Evolutionary conservation across 2,113 vertebrate genomes (phyloP).

Genomic region (Scophthalmus maximus): DNA sequence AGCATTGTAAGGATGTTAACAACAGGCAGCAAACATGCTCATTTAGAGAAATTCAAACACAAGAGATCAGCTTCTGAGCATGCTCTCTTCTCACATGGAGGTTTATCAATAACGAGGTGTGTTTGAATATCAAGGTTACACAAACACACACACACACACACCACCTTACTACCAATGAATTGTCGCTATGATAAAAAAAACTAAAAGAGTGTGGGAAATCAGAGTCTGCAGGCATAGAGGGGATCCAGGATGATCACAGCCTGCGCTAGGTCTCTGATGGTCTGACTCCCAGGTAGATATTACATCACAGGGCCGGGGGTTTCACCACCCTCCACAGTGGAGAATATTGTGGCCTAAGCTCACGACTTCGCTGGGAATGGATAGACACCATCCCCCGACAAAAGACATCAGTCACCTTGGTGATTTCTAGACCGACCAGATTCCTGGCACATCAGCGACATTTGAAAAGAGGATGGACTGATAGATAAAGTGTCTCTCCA

Average conservation of each 20-base stretch:
- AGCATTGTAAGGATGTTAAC: neutral
- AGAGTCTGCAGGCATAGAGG: conserved; percentile 5
- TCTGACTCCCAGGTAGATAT: conserved; percentile 29
- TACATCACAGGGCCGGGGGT: conserved; percentile 27
- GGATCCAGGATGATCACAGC: conserved; percentile 51
- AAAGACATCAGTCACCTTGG: conserved; percentile 20
- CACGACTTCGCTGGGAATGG: conserved; percentile 13
- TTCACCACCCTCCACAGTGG: conserved; percentile 3
- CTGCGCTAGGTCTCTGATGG: conserved; percentile 30
- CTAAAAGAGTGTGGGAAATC: conserved; percentile 11
- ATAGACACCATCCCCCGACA: conserved; percentile 9
- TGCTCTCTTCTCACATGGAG: neutral
- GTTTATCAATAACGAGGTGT: neutral
- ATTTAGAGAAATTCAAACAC: neutral
- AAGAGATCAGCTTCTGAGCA: neutral
- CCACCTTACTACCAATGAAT: neutral
- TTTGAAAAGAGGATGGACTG: conserved; percentile 1
- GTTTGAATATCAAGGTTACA: conserved; percentile 5
- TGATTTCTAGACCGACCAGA: conserved; percentile 18
- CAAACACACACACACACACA: conserved; percentile 18
- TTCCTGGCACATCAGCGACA: neutral
- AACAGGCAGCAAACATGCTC: neutral
- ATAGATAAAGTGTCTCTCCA: conserved; percentile 12
- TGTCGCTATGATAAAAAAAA: conserved; percentile 27
- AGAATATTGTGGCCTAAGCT: conserved; percentile 34